Evolutionary conservation across 2,888 invertebrate genomes (phyloP).

Genomic region (Geotrupes spiniger): DNA sequence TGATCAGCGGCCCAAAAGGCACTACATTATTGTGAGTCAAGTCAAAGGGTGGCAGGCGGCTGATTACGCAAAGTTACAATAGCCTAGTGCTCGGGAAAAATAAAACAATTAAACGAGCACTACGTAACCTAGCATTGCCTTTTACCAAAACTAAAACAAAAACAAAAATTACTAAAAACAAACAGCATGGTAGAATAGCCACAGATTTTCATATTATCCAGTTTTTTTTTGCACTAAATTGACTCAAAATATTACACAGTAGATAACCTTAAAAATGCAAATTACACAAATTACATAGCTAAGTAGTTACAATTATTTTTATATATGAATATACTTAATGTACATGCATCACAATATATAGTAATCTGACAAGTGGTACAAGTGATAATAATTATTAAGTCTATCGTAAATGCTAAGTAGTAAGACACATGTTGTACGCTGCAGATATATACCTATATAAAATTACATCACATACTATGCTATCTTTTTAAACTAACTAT

Average conservation of each 20-base stretch:
- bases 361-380: conserved; percentile 18
- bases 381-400: conserved; percentile 15
- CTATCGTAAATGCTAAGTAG: conserved; percentile 43
- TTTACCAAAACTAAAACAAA: conserved; percentile 17
- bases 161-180: conserved; percentile 12
- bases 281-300: conserved; percentile 29
- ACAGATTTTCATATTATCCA: not conserved
- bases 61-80: conserved; percentile 47
- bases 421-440: conserved; percentile 46
- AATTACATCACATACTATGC: conserved; percentile 26
- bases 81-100: conserved; percentile 25
- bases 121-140: conserved; percentile 24
- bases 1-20: conserved; percentile 52
- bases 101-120: conserved; percentile 19
- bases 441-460: conserved; percentile 29
- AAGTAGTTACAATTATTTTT: conserved; percentile 27
- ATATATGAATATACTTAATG: conserved; percentile 29
- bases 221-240: conserved; percentile 3
- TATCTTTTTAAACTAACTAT: conserved; percentile 15
- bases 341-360: conserved; percentile 32
- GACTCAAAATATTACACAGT: conserved; percentile 24
- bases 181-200: conserved; percentile 20
- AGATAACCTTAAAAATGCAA: conserved; percentile 30
- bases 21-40: conserved; percentile 49
- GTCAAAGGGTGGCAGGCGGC: conserved; percentile 46